Conservation (phyloP, 2,888 invertebrate genomes). For the Eubasilissa splendida region DNA sequence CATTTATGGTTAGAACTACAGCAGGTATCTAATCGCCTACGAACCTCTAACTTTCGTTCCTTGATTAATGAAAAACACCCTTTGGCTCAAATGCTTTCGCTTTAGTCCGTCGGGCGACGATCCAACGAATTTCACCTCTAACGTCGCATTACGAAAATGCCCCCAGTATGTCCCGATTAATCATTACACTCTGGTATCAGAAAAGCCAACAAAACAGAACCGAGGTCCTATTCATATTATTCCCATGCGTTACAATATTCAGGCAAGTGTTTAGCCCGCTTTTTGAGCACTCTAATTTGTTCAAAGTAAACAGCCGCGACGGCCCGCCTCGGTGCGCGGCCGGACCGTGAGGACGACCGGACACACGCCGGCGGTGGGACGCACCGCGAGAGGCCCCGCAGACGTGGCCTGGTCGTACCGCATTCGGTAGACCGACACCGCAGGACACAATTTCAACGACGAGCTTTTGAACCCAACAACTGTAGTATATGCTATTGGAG, state of each 20-base stretch:
- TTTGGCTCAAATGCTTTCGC: conserved; percentile 82
- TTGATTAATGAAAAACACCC: conserved; percentile 80
- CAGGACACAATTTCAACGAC: conserved; percentile 72
- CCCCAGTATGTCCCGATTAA: conserved; percentile 77
- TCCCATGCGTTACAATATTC: conserved; percentile 75
- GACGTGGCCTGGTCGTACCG: conserved; percentile 63
- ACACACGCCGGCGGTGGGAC: conserved; percentile 58
- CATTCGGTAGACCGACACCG: conserved; percentile 69
- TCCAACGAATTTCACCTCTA: conserved; percentile 80
- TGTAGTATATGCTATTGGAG: conserved; percentile 80
- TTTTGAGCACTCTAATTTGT: conserved; percentile 79
- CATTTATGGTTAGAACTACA: conserved; percentile 77
- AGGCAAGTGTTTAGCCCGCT: conserved; percentile 70
- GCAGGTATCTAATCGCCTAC: conserved; percentile 81
- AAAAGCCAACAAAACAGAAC: conserved; percentile 78
- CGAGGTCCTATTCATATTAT: conserved; percentile 78
- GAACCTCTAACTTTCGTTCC: conserved; percentile 80
- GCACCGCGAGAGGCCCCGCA: conserved; percentile 63
- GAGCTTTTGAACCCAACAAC: conserved; percentile 80
- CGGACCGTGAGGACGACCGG: conserved; percentile 62
- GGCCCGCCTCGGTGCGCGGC: conserved; percentile 65
- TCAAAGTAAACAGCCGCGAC: conserved; percentile 76
- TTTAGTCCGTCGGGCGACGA: conserved; percentile 74
- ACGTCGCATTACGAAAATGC: conserved; percentile 77
- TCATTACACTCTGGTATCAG: conserved; percentile 73